phyloP scores from a whole-genome alignment of 1,140 invertebrate genomes.

The Polypedilum pembai region DNA sequence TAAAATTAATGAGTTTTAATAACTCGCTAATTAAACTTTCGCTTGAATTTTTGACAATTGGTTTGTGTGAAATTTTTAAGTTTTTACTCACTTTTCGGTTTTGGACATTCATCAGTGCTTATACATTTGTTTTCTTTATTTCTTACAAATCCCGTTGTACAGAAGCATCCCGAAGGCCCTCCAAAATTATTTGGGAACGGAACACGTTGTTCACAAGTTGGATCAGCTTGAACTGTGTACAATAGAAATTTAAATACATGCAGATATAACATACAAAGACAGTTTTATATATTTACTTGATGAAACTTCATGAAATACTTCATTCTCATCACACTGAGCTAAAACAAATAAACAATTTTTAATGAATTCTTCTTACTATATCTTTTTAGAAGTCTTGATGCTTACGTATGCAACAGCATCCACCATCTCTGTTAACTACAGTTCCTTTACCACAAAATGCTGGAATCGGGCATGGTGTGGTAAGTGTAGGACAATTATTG shows the following conservation, averaged over 20 bases:
- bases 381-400: background rate
- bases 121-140: background rate
- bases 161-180: background rate
- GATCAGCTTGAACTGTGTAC: background rate
- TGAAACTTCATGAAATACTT: background rate
- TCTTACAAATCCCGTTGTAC: background rate
- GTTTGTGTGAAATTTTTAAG: background rate
- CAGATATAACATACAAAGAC: background rate
- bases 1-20: background rate
- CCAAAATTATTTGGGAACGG: background rate
- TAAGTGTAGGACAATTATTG: background rate
- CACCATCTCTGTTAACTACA: background rate
- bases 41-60: background rate
- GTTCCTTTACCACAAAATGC: background rate
- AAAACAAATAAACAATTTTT: background rate
- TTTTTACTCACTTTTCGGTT: background rate
- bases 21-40: background rate
- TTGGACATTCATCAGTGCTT: background rate
- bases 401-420: background rate
- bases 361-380: background rate
- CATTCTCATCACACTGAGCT: background rate
- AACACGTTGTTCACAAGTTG: conserved; percentile 8
- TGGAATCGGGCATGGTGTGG: background rate
- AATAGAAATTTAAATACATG: background rate
- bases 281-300: background rate